Conservation (phyloP, 2,888 invertebrate genomes). For the Folsomia candida region DNA sequence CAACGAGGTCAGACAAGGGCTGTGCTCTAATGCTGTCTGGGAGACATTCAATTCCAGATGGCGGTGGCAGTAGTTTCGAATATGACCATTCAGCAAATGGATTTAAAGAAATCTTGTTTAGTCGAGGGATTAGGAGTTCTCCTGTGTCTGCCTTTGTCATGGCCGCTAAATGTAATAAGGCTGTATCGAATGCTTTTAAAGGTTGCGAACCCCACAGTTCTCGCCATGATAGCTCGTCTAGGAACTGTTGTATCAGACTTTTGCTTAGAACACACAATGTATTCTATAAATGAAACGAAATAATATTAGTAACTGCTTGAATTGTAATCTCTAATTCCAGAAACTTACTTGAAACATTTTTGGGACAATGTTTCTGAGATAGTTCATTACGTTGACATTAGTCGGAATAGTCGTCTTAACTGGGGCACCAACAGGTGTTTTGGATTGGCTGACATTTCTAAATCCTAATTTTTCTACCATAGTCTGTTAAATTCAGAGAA, state of each 20-base stretch:
- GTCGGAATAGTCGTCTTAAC: slow-evolving; percentile 57
- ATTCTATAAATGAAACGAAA: slow-evolving; percentile 60
- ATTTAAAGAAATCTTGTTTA: slow-evolving; percentile 60
- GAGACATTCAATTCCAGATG: slow-evolving; percentile 46
- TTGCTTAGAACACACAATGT: slow-evolving; percentile 76
- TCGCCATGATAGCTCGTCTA: slow-evolving; percentile 86
- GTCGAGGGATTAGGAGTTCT: slow-evolving; percentile 56
- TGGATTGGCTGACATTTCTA: slow-evolving; percentile 64
- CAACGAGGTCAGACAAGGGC: neutral
- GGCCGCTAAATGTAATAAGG: slow-evolving; percentile 73
- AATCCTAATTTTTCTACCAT: slow-evolving; percentile 75
- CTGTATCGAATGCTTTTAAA: slow-evolving; percentile 74
- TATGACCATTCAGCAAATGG: slow-evolving; percentile 67
- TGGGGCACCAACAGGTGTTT: slow-evolving; percentile 54
- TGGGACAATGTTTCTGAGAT: slow-evolving; percentile 77
- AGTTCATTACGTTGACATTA: slow-evolving; percentile 81
- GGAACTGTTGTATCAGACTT: slow-evolving; percentile 84
- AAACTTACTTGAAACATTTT: slow-evolving; percentile 68
- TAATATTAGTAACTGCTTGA: neutral
- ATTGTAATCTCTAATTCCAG: slow-evolving; percentile 3
- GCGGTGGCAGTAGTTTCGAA: neutral
- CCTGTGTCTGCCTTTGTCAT: slow-evolving; percentile 66
- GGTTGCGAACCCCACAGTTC: slow-evolving; percentile 79
- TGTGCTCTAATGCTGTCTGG: slow-evolving; percentile 50
- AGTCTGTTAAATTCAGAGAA: slow-evolving; percentile 20